Evolutionary conservation across 2,113 vertebrate genomes (phyloP).

Genomic region (Macroglossus sobrinus): DNA sequence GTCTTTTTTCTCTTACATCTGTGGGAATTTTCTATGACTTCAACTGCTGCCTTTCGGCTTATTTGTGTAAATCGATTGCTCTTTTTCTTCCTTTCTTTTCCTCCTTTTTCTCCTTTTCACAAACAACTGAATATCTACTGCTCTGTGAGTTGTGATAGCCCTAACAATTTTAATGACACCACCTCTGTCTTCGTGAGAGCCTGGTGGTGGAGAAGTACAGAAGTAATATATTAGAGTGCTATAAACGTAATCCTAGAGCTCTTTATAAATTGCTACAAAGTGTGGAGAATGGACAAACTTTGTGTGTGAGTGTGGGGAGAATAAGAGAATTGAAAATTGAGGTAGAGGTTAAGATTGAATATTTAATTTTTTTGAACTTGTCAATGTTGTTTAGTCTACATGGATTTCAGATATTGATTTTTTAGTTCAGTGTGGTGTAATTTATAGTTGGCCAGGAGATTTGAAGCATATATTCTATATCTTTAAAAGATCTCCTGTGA

Average conservation of each 20-base stretch:
- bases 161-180: not conserved
- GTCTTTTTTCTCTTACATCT: not conserved
- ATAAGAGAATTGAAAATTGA: not conserved
- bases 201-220: not conserved
- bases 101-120: not conserved
- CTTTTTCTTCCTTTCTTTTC: not conserved
- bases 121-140: not conserved
- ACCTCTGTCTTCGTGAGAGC: not conserved
- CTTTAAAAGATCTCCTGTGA: not conserved
- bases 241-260: not conserved
- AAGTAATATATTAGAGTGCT: not conserved
- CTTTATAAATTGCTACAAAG: not conserved
- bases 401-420: conserved; percentile 28
- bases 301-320: not conserved
- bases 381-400: not conserved
- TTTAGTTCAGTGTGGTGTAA: conserved; percentile 9
- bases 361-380: conserved; percentile 26
- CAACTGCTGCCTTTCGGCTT: not conserved
- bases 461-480: not conserved
- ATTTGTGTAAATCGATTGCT: not conserved
- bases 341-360: not conserved
- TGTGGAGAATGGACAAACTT: not conserved
- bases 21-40: not conserved
- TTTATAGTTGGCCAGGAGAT: not conserved
- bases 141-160: not conserved